Percentiles rank a stretch among this genome's conserved stretches.
Evolutionary conservation across 2,888 invertebrate species (phyloP).

Genomic region (Hypolimnas misippus): DNA sequence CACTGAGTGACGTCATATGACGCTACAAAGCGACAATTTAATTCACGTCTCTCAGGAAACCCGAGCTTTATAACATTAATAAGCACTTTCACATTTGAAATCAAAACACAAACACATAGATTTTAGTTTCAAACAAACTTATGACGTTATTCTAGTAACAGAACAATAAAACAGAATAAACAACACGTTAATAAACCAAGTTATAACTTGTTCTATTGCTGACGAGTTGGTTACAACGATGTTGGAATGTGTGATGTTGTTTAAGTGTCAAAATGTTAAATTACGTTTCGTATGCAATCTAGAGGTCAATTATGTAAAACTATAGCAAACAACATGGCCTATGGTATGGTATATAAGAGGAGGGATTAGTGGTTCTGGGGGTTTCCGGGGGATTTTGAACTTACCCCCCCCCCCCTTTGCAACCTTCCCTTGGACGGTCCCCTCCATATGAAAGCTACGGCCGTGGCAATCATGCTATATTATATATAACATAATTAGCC

Average conservation of each 20-base stretch:
- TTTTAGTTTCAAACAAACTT: background rate
- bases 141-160: background rate
- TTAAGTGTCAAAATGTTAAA: background rate
- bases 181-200: background rate
- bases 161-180: background rate
- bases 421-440: too few relatives aligned
- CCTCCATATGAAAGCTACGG: too few relatives aligned
- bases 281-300: background rate
- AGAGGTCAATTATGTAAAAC: background rate
- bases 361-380: too few relatives aligned
- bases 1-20: too few relatives aligned
- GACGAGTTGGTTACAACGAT: background rate
- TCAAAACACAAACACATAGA: background rate
- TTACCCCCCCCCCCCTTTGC: too few relatives aligned
- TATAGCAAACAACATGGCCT: too few relatives aligned
- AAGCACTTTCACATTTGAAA: background rate
- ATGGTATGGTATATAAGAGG: too few relatives aligned
- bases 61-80: background rate
- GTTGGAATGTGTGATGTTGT: background rate
- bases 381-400: too few relatives aligned
- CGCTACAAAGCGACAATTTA: too few relatives aligned
- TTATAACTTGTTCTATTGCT: background rate
- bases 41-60: too few relatives aligned
- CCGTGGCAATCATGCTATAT: too few relatives aligned
- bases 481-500: too few relatives aligned